Conservation (phyloP, 2,888 invertebrate genomes). For the Amblyjoppa fuscipennis region DNA sequence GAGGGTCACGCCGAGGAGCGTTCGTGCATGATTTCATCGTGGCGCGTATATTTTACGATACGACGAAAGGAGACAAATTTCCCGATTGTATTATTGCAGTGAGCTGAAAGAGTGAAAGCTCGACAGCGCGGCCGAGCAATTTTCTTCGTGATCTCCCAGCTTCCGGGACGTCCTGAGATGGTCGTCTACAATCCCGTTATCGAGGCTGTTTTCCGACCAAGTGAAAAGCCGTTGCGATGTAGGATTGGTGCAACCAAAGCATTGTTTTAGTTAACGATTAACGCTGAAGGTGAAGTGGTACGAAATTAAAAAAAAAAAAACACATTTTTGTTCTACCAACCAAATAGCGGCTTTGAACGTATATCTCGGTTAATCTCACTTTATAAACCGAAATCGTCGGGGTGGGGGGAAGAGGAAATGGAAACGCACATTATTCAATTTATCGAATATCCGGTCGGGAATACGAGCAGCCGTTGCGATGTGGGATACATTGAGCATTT, state of each 20-base stretch:
- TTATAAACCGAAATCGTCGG: background rate
- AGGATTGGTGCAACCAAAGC: too few relatives aligned
- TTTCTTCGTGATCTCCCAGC: background rate
- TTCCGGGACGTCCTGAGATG: background rate
- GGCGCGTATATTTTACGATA: background rate
- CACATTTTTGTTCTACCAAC: too few relatives aligned
- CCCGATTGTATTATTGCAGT: background rate
- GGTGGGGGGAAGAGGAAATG: background rate
- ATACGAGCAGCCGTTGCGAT: background rate
- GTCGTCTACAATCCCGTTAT: background rate
- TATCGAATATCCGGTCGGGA: conserved; percentile 44
- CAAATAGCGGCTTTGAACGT: too few relatives aligned
- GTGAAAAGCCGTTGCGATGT: background rate
- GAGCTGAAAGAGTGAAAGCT: conserved; percentile 18
- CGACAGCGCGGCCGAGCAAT: background rate
- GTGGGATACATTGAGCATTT: too few relatives aligned
- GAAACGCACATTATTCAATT: conserved; percentile 39
- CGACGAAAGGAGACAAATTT: conserved; percentile 1
- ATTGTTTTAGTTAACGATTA: too few relatives aligned
- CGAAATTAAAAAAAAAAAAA: too few relatives aligned
- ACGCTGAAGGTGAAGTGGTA: too few relatives aligned
- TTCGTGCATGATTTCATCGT: conserved; percentile 28
- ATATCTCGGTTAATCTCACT: too few relatives aligned
- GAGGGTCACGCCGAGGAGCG: conserved; percentile 18
- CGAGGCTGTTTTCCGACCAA: conserved; percentile 8